A percentile compares a stretch with the other conserved stretches of the same genome.
These are phyloP conservation scores for Torymus aiolomorphi DNA, from an alignment of 2,888 invertebrate species.

Conservation along the genomic window DNA sequence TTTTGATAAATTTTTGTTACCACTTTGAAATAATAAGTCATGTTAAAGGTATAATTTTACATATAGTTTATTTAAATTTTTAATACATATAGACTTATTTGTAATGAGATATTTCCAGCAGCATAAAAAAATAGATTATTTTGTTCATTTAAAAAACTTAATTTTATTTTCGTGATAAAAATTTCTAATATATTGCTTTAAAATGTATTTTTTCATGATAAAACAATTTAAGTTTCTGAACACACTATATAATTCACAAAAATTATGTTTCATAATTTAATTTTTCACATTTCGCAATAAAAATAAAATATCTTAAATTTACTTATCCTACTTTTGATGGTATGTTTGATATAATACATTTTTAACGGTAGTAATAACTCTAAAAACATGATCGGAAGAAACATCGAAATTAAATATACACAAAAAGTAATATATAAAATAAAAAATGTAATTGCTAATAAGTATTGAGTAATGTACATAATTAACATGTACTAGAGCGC, in stretches of 20 bases:
- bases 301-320: no score
- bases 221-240: background rate
- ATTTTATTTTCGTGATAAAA: background rate
- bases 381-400: no score
- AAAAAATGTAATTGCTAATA: conserved; percentile 48
- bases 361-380: background rate
- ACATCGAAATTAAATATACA: conserved; percentile 21
- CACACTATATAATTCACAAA: no score
- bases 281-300: no score
- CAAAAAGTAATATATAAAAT: conserved; percentile 50
- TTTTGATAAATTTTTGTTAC: no score
- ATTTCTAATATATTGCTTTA: background rate
- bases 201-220: background rate
- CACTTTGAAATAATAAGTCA: background rate
- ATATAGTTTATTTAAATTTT: no score
- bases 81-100: no score
- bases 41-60: background rate
- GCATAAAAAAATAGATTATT: background rate
- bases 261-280: no score
- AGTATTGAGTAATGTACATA: conserved; percentile 47
- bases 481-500: conserved; percentile 29
- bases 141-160: background rate
- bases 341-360: background rate
- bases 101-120: no score
- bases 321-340: no score